Base-by-base conservation (phyloP, 2,113 vertebrate genomes). In the Prietella phreatophila region DNA sequence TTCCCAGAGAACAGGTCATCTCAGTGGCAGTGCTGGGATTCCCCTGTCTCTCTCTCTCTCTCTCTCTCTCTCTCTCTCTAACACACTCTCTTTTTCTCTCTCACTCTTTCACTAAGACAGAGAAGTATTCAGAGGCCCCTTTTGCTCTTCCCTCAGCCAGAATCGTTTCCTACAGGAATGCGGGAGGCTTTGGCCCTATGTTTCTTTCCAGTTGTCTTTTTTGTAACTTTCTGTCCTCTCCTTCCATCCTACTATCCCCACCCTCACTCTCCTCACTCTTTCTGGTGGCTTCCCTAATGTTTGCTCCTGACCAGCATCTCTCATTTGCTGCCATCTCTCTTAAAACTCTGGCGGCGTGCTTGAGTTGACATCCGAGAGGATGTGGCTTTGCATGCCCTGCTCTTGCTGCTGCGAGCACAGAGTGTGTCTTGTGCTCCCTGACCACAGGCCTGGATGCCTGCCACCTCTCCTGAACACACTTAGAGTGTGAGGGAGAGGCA, bases 331-430 rank as follows among this genome's bases (percentile, higher is more conserved):
- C 79, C 88, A 82, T 91, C 85, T 75, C 87, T 84, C 86, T 88
- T 85, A 89, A 87, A 89, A 55, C 80, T 76, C 50, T 61, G 84
- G 76, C 58, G 27, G 80, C 78, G 33, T 53, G 85, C 61, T 83
- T 17, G 25, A 85, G 73, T 88, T 83, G 84, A 88, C 91, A 90
- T 92, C 90, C 86, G 88, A 91, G 82, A 91, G 90, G 90, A 90
- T 87, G 88, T 89, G 88, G 89, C 88, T 89, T 91, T 55, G 33
- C 50, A 79, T 73, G 84, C 82, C 67, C 76, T 53, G 63, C 85
- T 82, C 65, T 85, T 61, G 39, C 33, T 61, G 69, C 63, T 82
- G 76, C 42, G 75, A 7, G 27, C 65, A 82, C 85, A 88, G 80
- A 81, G 60, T 50, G 67, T 20, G 79, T 61, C 87, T 83, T 87